A percentile compares a stretch with the other conserved stretches of the same genome.
Evolutionary conservation across 1,140 invertebrate genomes (phyloP).

Genomic region (Coelopa frigida): DNA sequence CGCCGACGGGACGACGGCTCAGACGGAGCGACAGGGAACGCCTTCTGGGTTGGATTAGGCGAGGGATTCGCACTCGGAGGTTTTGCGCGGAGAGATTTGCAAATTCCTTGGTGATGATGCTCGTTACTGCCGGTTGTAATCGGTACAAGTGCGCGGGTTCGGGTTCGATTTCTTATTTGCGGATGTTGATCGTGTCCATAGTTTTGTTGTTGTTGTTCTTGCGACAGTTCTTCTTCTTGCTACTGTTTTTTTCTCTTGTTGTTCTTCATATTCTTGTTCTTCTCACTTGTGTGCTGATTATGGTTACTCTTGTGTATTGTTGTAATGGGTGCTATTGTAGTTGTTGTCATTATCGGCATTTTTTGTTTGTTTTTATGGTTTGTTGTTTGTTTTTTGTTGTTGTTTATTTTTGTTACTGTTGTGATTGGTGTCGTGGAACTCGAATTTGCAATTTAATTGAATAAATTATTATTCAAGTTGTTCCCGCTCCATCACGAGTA

Average conservation of each 20-base stretch:
- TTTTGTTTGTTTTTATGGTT: constrained; percentile 20
- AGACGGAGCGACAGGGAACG: too few species aligned
- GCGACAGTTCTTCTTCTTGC: background rate
- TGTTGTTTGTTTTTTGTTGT: constrained; percentile 11
- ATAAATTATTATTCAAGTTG: constrained; percentile 44
- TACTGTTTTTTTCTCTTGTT: background rate
- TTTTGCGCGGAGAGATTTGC: too few species aligned
- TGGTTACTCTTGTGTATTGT: constrained; percentile 2
- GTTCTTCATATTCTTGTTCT: constrained; percentile 2
- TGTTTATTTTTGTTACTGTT: constrained; percentile 18
- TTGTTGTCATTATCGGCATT: constrained; percentile 28
- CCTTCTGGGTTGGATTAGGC: too few species aligned
- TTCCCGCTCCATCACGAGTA: constrained; percentile 46
- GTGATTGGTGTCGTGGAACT: too few species aligned
- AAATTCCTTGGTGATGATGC: too few species aligned
- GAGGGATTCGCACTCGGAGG: too few species aligned
- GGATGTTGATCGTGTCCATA: background rate
- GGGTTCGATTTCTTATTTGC: background rate
- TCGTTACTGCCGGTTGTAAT: too few species aligned
- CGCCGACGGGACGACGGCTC: too few species aligned
- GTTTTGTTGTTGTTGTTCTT: background rate
- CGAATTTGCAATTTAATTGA: too few species aligned
- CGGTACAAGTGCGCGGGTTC: too few species aligned
- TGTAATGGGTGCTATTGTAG: too few species aligned
- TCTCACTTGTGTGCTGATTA: constrained; percentile 7